Evolutionary conservation across 2,113 vertebrate genomes (phyloP).

Genomic region (Lagenorhynchus albirostris): DNA sequence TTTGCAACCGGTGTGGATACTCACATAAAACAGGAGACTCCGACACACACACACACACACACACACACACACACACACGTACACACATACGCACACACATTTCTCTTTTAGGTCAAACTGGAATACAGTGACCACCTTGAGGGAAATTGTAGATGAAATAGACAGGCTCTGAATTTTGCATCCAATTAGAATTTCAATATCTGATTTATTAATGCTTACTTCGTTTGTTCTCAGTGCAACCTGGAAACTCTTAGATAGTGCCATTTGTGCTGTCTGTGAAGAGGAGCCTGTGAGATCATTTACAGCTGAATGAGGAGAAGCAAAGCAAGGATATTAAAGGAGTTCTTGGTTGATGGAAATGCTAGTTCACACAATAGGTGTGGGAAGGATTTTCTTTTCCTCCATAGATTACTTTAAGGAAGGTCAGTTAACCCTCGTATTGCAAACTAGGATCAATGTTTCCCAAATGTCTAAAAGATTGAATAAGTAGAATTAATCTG

Average conservation of each 20-base stretch:
- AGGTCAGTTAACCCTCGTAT: background rate
- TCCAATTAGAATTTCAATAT: background rate
- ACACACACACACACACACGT: background rate
- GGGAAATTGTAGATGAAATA: background rate
- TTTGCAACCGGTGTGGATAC: background rate
- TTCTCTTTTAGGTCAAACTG: background rate
- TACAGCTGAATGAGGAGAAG: constrained; percentile 10
- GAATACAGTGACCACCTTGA: background rate
- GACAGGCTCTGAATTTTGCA: background rate
- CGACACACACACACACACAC: no score
- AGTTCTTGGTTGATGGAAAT: background rate
- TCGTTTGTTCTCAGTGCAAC: background rate
- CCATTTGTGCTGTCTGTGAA: background rate
- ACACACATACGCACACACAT: background rate
- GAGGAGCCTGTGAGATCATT: background rate
- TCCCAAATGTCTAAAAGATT: background rate
- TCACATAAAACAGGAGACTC: background rate
- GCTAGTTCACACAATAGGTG: background rate
- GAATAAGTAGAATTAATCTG: background rate
- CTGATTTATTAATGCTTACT: background rate
- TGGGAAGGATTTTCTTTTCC: background rate
- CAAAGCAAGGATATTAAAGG: background rate
- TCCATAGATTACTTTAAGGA: background rate
- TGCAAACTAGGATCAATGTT: background rate
- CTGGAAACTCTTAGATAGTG: background rate